Percentiles rank a stretch among this genome's conserved stretches.
Conservation (phyloP, 2,113 vertebrate genomes). For the Ivindomyrus marchei region DNA sequence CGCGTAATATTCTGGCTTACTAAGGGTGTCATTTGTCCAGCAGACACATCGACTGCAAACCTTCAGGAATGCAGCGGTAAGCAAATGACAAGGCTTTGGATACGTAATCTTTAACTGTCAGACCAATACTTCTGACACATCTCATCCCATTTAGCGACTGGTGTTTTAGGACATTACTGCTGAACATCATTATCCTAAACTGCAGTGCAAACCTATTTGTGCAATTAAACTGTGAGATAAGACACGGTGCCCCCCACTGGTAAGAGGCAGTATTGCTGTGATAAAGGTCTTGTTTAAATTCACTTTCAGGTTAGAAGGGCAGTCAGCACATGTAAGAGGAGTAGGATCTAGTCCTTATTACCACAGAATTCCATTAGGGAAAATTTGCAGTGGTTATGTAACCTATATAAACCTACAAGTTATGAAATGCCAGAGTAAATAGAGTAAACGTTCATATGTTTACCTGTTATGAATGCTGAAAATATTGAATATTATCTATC, state of each 20-base stretch:
- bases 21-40: background rate
- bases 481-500: background rate
- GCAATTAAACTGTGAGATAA: background rate
- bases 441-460: background rate
- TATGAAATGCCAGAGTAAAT: background rate
- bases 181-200: background rate
- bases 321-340: background rate
- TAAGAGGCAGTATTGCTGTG: background rate
- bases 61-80: background rate
- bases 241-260: slow-evolving; percentile 30
- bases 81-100: background rate
- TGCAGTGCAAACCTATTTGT: background rate
- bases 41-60: background rate
- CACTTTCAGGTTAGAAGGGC: background rate
- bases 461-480: background rate
- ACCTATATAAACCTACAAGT: background rate
- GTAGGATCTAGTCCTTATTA: background rate
- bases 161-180: background rate
- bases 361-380: background rate
- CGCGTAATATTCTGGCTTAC: background rate
- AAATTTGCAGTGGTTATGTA: background rate
- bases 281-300: background rate
- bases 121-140: background rate
- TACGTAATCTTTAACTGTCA: slow-evolving; percentile 15
- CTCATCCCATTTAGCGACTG: slow-evolving; percentile 5